Evolutionary conservation across 2,113 vertebrate species (phyloP), one percentile per base, ranked within the genome.

Genomic region (Oncorhynchus tshawytscha): DNA sequence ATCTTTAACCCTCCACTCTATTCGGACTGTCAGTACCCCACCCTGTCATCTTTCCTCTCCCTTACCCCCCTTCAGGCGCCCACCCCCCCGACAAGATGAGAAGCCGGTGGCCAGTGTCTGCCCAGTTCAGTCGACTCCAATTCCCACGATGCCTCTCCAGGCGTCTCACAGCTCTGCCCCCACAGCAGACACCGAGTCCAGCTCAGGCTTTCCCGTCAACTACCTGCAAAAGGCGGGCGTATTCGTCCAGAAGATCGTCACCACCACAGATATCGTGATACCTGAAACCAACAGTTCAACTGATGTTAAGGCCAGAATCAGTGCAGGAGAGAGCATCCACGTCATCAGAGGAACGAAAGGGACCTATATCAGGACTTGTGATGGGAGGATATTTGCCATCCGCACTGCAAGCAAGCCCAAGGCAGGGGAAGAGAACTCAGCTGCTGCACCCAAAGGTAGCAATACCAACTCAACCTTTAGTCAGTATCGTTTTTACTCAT

Each of bases 191-290:
- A 91, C 95, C 0, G 88, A 85, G 77, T 94, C 95, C 87, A 93
- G 90, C 79, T 87, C 93, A 49, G 91, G 94, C 71, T 98, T 98
- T 81, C 95, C 96, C 0, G 93, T 98, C 82, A 97, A 96, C 89
- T 97, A 95, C 89, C 91, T 99, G 67, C 96, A 99, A 73, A 95
- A 97, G 65, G 97, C 97, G 0, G 97, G 97, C 2, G 96, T 99
- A 77, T 94, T 97, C 18, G 96, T 99, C 27, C 97, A 99, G 91
- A 99, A 96, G 89, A 97, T 98, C 31, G 95, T 99, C 89, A 99
- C 97, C 76, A 97, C 96, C 20, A 97, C 86, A 99, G 97, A 99
- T 92, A 98, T 99, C 34, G 95, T 98, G 87, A 98, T 99, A 92
- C 97, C 97, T 68, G 97, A 96, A 82, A 95, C 95, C 81, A 96